Evolutionary conservation across 2,888 invertebrate species (phyloP).

Genomic region (Phragmatobia fuliginosa): DNA sequence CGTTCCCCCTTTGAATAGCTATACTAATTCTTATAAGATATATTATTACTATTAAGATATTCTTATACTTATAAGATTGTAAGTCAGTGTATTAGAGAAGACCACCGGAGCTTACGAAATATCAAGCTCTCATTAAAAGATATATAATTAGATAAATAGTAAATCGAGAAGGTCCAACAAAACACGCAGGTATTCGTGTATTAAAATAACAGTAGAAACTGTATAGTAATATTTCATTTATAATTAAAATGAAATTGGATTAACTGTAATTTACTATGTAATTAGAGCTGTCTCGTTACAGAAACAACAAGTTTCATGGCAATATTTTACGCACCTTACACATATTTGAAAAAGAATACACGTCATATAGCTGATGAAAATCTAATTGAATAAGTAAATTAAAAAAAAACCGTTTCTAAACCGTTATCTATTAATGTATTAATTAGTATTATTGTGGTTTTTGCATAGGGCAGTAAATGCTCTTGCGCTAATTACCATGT

Average conservation of each 20-base stretch:
- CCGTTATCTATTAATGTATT: not conserved
- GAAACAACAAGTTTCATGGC: constrained; percentile 15
- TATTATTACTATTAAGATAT: too few species aligned
- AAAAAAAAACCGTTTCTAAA: constrained; percentile 11
- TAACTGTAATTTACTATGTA: constrained; percentile 24
- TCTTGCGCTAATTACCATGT: not conserved
- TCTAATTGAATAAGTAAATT: constrained; percentile 42
- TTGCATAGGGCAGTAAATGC: not conserved
- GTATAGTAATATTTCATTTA: constrained; percentile 10
- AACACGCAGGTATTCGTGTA: not conserved
- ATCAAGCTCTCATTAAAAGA: not conserved
- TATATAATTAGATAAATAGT: not conserved
- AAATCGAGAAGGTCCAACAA: not conserved
- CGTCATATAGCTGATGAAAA: constrained; percentile 36
- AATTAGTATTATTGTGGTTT: not conserved
- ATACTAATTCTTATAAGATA: too few species aligned
- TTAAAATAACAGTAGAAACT: constrained; percentile 8
- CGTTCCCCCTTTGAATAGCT: too few species aligned
- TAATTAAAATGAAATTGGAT: constrained; percentile 18
- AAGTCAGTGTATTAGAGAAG: not conserved
- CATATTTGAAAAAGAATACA: constrained; percentile 23
- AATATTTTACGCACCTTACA: constrained; percentile 30
- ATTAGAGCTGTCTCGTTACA: constrained; percentile 22
- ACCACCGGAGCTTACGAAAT: not conserved
- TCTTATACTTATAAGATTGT: too few species aligned